phyloP scores from a whole-genome alignment of 2,113 vertebrate genomes.

The Podarcis raffonei region DNA sequence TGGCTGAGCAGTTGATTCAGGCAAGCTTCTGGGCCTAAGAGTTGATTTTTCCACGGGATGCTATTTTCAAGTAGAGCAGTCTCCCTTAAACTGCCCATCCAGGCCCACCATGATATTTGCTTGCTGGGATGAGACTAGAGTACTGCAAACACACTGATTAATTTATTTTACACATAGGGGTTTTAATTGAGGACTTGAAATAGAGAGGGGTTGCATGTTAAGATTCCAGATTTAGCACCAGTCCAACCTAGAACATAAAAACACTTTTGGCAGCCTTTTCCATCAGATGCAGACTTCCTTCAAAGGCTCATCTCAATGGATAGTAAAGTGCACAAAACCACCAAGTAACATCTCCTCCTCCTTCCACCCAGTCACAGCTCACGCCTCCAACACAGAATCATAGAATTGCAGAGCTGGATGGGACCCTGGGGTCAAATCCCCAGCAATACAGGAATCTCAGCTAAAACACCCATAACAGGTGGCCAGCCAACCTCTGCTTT shows the following conservation, averaged over 20 bases:
- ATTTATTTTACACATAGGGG: background rate
- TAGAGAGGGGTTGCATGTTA: background rate
- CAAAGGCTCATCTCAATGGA: constrained; percentile 58
- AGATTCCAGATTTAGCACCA: constrained; percentile 13
- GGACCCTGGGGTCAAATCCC: too few relatives aligned
- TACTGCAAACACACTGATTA: background rate
- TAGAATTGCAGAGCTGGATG: too few relatives aligned
- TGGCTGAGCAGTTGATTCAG: background rate
- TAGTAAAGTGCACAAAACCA: constrained; percentile 80
- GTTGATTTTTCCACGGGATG: background rate
- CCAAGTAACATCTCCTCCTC: constrained; percentile 60
- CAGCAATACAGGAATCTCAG: too few relatives aligned
- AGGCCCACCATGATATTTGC: background rate
- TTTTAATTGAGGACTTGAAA: background rate
- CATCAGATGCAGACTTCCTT: constrained; percentile 65
- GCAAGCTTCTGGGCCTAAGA: background rate
- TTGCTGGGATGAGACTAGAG: background rate
- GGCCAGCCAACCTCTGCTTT: too few relatives aligned
- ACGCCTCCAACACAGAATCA: constrained; percentile 17
- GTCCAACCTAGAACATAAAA: constrained; percentile 67
- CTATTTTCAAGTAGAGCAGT: background rate
- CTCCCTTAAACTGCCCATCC: background rate
- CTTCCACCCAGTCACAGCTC: constrained; percentile 31
- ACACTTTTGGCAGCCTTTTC: constrained; percentile 65
- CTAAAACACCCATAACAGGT: too few relatives aligned